Evolutionary conservation across 2,888 invertebrate genomes (phyloP).

Genomic region (Cerceris rybyensis): DNA sequence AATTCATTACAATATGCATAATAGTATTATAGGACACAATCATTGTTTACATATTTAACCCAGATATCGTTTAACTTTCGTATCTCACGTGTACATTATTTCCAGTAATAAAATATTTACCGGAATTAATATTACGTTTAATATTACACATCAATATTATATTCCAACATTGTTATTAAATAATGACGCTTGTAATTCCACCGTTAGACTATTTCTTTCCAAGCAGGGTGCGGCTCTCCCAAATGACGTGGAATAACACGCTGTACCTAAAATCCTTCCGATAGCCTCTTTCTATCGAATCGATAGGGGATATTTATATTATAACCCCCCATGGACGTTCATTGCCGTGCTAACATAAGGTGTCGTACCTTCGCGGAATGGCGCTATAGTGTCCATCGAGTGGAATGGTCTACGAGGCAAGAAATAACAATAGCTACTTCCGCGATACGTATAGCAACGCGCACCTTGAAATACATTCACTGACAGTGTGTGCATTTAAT

Average conservation of each 20-base stretch:
- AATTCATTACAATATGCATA: too few relatives aligned
- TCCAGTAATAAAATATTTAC: too few relatives aligned
- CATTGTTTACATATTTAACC: too few relatives aligned
- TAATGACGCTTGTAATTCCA: neutral
- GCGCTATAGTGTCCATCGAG: constrained; percentile 27
- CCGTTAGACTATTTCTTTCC: neutral
- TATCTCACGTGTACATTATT: too few relatives aligned
- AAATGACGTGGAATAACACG: constrained; percentile 48
- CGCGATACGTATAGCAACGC: too few relatives aligned
- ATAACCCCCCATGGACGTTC: constrained; percentile 19
- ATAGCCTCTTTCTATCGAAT: constrained; percentile 16
- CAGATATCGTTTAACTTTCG: too few relatives aligned
- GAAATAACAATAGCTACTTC: constrained; percentile 3
- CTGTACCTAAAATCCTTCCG: constrained; percentile 39
- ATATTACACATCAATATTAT: too few relatives aligned
- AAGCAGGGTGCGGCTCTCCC: constrained; percentile 17
- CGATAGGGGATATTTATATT: constrained; percentile 48
- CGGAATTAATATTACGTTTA: too few relatives aligned
- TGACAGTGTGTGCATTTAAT: too few relatives aligned
- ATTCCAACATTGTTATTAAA: too few relatives aligned
- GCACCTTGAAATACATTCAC: too few relatives aligned
- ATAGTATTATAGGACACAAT: too few relatives aligned
- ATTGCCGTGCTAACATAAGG: constrained; percentile 17
- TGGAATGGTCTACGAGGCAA: neutral
- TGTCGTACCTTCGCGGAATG: constrained; percentile 26